Evolutionary conservation across 2,888 invertebrate species (phyloP).

Genomic region (Hemicrepidius hirtus): DNA sequence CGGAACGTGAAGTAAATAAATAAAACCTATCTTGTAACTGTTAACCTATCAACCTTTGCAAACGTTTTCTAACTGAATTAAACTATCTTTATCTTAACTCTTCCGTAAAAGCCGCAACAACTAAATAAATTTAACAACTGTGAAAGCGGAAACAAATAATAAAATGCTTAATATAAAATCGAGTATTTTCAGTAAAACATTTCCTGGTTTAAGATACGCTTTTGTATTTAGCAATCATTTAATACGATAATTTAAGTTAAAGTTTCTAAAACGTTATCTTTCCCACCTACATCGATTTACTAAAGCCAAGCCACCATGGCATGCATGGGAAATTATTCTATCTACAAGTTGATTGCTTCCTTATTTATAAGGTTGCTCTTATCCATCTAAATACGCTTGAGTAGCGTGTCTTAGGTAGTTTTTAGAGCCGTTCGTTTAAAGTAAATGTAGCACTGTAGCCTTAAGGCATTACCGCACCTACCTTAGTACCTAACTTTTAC

Average conservation of each 20-base stretch:
- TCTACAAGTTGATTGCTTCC: slow-evolving; percentile 19
- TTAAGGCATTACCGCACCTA: slow-evolving; percentile 27
- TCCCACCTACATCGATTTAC: neutral
- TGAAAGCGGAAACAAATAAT: slow-evolving; percentile 4
- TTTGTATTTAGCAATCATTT: no score
- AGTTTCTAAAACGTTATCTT: neutral
- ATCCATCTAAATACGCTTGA: slow-evolving; percentile 14
- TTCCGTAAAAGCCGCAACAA: neutral
- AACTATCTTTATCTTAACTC: neutral
- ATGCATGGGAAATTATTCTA: neutral
- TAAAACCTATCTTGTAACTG: neutral
- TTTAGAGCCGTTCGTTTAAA: neutral
- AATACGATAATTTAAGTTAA: neutral
- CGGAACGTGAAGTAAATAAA: neutral
- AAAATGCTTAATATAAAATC: neutral
- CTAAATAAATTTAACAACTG: neutral
- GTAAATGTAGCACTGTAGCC: slow-evolving; percentile 30
- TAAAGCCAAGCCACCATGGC: neutral
- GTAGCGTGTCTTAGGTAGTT: neutral
- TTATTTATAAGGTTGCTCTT: slow-evolving; percentile 16
- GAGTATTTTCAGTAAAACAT: no score
- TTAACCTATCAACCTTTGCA: slow-evolving; percentile 8
- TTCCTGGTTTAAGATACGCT: no score
- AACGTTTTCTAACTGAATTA: neutral
- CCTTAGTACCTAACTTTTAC: slow-evolving; percentile 26